A percentile compares a stretch with the other conserved stretches of the same genome.
These are phyloP conservation scores for Brachyistius frenatus DNA, from an alignment of 2,113 vertebrate species.

Conservation along the genomic window DNA sequence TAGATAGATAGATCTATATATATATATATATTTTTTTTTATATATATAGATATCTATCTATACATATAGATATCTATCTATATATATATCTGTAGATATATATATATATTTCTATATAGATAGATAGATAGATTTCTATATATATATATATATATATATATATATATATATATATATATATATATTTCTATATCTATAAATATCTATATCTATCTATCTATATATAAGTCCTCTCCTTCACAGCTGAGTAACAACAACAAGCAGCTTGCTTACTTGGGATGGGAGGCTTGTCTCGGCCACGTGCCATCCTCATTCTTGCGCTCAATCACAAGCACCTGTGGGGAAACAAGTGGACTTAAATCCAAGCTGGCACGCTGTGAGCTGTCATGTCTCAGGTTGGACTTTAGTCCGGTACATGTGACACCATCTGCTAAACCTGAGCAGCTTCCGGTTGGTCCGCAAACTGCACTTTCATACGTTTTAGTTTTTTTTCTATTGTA, in stretches of 20 bases:
- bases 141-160: too few relatives aligned
- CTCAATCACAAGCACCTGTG: slow-evolving; percentile 95
- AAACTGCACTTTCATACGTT: background rate
- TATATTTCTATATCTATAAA: too few relatives aligned
- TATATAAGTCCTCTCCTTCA: background rate
- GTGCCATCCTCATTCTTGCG: slow-evolving; percentile 95
- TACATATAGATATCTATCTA: too few relatives aligned
- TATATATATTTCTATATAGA: too few relatives aligned
- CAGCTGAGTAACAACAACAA: background rate
- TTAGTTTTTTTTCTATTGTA: background rate
- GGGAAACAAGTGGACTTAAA: slow-evolving; percentile 55
- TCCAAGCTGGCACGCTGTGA: slow-evolving; percentile 4
- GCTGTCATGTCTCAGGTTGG: slow-evolving; percentile 1
- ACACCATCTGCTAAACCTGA: background rate
- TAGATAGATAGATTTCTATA: too few relatives aligned
- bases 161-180: too few relatives aligned
- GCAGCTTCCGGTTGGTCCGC: background rate
- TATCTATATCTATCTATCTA: too few relatives aligned
- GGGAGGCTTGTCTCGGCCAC: slow-evolving; percentile 91
- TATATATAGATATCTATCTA: too few relatives aligned
- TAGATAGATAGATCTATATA: too few relatives aligned
- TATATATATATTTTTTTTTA: too few relatives aligned
- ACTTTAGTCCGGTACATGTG: slow-evolving; percentile 5
- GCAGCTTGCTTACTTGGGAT: slow-evolving; percentile 87
- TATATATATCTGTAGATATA: too few relatives aligned